Evolutionary conservation across 2,888 invertebrate genomes (phyloP), one percentile per base, ranked within the genome.

Genomic region (Plusia festucae): DNA sequence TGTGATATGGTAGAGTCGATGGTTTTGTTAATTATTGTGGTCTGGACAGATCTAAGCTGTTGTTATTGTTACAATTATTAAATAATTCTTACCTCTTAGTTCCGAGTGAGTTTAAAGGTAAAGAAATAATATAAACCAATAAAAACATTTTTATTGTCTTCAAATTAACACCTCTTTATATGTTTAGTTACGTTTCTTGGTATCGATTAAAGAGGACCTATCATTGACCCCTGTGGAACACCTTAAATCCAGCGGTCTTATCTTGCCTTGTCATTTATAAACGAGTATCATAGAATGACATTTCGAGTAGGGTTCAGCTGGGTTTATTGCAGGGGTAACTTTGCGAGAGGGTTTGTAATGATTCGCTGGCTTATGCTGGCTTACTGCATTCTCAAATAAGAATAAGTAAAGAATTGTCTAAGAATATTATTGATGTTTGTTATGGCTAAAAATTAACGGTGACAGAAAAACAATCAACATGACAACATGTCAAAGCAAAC

Each of bases 241-340:
- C 79, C 76, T 78, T 81, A 88, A 88, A 88, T 88, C 87, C 86
- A 73, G 75, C 78, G 73, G 84, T 83, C 85, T 88, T 86, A 89
- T 86, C 89, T 85, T 79, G 82, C 79, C 84, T 83, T 81, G 87
- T 89, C 90, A 90, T 91, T 91, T 89, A 90, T 90, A 87, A 91
- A 86, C 70, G 77, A 82, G 86, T 81, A 88, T 87, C 82, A 87
- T 79, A 79, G 78, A 85, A 85, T 88, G 88, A 89, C 88, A 80
- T 86, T 83, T 82, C 66, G 76, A 76, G 78, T 79, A 83, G 85
- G 83, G 81, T 76, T 71, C 66, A 59, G 49, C 52, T 66, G 72
- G 74, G 63, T 78, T 67, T 75, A 79, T 82, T 80, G 69, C 68
- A 73, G 75, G 79, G 82, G 83, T 80, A 78, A 76, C 74, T 75